Percentiles rank a stretch among this genome's conserved stretches.
phyloP scores from a whole-genome alignment of 1,140 invertebrate genomes.

The Orchestia grillus region DNA sequence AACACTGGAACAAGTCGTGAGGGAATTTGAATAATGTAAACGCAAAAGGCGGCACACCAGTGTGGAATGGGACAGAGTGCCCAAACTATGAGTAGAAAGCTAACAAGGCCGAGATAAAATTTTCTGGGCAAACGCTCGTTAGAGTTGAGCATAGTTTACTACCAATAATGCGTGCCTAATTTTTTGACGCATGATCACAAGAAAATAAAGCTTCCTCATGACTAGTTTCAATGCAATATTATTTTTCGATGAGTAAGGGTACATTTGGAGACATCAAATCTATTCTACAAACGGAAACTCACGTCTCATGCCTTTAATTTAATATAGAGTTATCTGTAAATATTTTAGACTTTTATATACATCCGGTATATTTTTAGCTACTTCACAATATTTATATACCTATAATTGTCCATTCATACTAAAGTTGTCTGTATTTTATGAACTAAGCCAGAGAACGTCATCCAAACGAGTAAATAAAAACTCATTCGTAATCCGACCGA shows the following conservation, averaged over 20 bases:
- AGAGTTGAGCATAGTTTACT: neutral
- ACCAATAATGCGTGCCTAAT: neutral
- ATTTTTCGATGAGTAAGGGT: neutral
- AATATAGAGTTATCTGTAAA: neutral
- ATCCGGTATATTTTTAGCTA: neutral
- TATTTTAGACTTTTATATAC: neutral
- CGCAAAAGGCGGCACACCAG: too few species aligned
- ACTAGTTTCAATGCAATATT: neutral
- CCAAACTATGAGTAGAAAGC: neutral
- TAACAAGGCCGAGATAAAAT: neutral
- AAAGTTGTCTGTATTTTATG: neutral
- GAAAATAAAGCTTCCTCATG: neutral
- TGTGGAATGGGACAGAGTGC: too few species aligned
- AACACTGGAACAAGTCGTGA: neutral
- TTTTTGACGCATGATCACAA: neutral
- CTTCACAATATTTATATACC: neutral
- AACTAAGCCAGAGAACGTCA: neutral
- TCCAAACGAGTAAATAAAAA: too few species aligned
- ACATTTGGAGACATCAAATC: neutral
- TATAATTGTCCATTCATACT: neutral
- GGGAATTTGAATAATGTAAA: too few species aligned
- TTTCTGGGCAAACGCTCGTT: neutral
- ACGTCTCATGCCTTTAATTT: neutral
- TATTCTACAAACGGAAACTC: neutral
- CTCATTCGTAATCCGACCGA: too few species aligned